These are phyloP conservation scores for Latrodectus geometricus DNA, from an alignment of 1,140 invertebrate genomes.

Conservation along the genomic window DNA sequence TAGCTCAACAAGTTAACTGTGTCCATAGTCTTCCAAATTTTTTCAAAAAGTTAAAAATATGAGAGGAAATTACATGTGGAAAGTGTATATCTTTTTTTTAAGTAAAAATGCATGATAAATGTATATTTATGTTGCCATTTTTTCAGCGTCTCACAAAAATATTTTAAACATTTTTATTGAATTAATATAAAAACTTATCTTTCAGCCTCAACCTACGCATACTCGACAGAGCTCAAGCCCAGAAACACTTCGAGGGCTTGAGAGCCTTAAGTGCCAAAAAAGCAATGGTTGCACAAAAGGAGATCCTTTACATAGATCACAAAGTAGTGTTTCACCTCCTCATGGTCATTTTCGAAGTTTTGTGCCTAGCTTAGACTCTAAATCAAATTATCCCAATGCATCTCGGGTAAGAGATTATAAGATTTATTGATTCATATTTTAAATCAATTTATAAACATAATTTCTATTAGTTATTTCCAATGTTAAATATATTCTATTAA, in stretches of 20 bases:
- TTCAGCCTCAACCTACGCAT: constrained; percentile 67
- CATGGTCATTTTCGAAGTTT: constrained; percentile 23
- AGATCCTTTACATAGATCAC: constrained; percentile 37
- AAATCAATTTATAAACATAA: too few relatives aligned
- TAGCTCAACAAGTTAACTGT: too few relatives aligned
- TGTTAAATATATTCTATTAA: too few relatives aligned
- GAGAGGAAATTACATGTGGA: too few relatives aligned
- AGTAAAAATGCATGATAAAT: too few relatives aligned
- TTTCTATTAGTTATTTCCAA: too few relatives aligned
- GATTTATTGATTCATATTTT: too few relatives aligned
- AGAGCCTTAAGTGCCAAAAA: constrained; percentile 54
- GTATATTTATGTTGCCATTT: too few relatives aligned
- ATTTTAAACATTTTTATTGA: neutral
- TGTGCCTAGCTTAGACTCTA: constrained; percentile 29
- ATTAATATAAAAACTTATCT: constrained; percentile 36
- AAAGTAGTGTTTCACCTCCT: constrained; percentile 20
- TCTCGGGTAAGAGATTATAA: neutral
- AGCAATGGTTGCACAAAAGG: constrained; percentile 44
- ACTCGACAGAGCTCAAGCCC: constrained; percentile 65
- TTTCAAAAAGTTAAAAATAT: too few relatives aligned
- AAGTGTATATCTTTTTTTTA: too few relatives aligned
- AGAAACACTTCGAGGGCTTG: constrained; percentile 62
- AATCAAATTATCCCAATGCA: constrained; percentile 9
- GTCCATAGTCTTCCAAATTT: too few relatives aligned
- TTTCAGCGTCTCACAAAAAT: too few relatives aligned